A percentile compares a stretch with the other conserved stretches of the same genome.
Evolutionary conservation across 2,888 invertebrate species (phyloP).

Genomic region (Zaprionus lineosus): DNA sequence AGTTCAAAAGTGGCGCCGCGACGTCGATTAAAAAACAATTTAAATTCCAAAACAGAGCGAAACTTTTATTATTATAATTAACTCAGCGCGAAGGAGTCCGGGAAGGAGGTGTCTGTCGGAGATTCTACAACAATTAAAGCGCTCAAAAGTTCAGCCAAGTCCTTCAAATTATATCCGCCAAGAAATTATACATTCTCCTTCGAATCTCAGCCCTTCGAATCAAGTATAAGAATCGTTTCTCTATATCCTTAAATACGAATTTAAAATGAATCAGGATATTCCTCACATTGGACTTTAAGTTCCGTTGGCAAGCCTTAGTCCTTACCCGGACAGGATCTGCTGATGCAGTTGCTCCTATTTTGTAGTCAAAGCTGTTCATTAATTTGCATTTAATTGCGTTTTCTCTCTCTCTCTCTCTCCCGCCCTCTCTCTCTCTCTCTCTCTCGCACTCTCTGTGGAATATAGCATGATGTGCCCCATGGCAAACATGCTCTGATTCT

Average conservation of each 20-base stretch:
- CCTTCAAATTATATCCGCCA: no score
- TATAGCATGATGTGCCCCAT: constrained; percentile 90
- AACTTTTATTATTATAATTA: constrained; percentile 66
- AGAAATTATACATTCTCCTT: no score
- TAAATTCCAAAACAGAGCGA: constrained; percentile 65
- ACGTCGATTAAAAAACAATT: constrained; percentile 70
- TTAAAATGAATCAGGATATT: no score
- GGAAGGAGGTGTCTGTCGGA: not conserved
- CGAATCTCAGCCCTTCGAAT: no score
- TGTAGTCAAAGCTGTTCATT: constrained; percentile 26
- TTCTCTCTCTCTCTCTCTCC: constrained; percentile 6
- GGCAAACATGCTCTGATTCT: constrained; percentile 95
- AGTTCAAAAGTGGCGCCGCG: constrained; percentile 54
- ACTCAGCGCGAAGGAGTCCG: no score
- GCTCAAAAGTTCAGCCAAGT: not conserved
- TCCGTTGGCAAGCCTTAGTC: no score
- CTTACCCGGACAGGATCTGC: no score
- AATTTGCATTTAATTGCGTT: constrained; percentile 53
- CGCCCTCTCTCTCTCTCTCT: constrained; percentile 2
- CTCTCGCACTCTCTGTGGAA: not conserved
- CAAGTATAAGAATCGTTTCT: no score
- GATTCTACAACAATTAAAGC: not conserved
- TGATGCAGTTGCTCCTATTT: constrained; percentile 1
- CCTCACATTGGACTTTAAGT: no score
- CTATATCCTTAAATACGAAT: no score